phyloP scores from a whole-genome alignment of 2,797 vertebrate genomes.

The Phataginus tetradactyla region DNA sequence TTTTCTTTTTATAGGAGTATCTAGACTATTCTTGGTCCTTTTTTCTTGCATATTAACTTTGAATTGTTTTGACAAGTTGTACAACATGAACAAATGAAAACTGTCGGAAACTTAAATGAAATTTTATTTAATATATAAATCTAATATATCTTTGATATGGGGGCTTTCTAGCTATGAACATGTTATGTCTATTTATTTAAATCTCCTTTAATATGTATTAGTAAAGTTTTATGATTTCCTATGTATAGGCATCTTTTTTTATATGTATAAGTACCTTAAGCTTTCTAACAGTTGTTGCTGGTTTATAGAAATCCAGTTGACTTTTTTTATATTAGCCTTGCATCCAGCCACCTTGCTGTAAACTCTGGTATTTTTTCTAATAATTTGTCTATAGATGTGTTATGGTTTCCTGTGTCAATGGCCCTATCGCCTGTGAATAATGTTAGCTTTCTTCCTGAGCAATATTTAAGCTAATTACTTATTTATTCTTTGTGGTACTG shows the following conservation, averaged over 20 bases:
- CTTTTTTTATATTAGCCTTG: not conserved
- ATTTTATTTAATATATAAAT: not conserved
- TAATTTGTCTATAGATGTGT: not conserved
- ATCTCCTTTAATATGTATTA: not conserved
- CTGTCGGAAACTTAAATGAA: not conserved
- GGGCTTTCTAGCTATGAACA: not conserved
- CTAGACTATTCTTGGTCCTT: not conserved
- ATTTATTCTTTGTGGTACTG: not conserved
- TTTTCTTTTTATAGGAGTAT: not conserved
- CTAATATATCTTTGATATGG: not conserved
- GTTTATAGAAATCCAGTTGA: not conserved
- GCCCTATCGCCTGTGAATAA: not conserved
- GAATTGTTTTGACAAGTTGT: not conserved
- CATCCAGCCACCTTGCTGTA: not conserved
- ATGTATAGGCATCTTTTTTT: not conserved
- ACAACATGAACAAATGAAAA: constrained; percentile 13
- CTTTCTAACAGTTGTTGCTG: not conserved
- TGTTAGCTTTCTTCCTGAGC: not conserved
- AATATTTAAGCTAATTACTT: not conserved
- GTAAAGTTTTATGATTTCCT: constrained; percentile 22
- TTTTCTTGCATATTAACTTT: not conserved
- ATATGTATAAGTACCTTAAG: not conserved
- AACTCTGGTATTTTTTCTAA: not conserved
- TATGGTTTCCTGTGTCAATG: not conserved
- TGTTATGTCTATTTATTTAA: not conserved